phyloP scores from a whole-genome alignment of 2,888 invertebrate genomes.

The Acleris sparsana region DNA sequence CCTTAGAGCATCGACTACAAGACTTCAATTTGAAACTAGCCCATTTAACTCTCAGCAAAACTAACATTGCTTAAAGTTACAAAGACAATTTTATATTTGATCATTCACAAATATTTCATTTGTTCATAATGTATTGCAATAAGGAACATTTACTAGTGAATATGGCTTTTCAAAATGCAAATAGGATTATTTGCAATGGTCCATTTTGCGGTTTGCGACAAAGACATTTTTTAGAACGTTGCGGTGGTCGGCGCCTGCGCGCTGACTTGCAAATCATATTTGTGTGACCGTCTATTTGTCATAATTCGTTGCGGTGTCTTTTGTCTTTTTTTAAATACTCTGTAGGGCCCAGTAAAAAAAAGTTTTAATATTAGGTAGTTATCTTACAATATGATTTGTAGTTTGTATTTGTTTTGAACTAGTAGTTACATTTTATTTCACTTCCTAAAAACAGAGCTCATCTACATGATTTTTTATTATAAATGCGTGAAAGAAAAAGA shows the following conservation, averaged over 20 bases:
- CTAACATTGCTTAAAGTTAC: slow-evolving; percentile 1
- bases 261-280: slow-evolving; percentile 63
- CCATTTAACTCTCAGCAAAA: not conserved
- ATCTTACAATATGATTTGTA: not conserved
- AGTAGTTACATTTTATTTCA: no score
- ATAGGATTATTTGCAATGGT: slow-evolving; percentile 35
- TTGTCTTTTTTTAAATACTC: slow-evolving; percentile 43
- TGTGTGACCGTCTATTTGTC: slow-evolving; percentile 62
- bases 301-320: slow-evolving; percentile 58
- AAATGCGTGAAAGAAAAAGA: no score
- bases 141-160: not conserved
- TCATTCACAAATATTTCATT: not conserved
- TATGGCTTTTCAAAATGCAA: not conserved
- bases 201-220: slow-evolving; percentile 65
- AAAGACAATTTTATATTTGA: slow-evolving; percentile 2
- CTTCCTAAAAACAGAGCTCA: no score
- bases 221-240: slow-evolving; percentile 54
- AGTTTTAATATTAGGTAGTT: not conserved
- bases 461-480: no score
- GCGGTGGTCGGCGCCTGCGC: slow-evolving; percentile 50
- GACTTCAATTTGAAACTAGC: not conserved
- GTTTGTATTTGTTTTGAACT: no score
- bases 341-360: not conserved
- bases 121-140: not conserved
- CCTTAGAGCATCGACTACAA: not conserved